Percentiles rank a stretch among this genome's conserved stretches.
Evolutionary conservation across 1,140 invertebrate species (phyloP).

Genomic region (Monomorium pharaonis): DNA sequence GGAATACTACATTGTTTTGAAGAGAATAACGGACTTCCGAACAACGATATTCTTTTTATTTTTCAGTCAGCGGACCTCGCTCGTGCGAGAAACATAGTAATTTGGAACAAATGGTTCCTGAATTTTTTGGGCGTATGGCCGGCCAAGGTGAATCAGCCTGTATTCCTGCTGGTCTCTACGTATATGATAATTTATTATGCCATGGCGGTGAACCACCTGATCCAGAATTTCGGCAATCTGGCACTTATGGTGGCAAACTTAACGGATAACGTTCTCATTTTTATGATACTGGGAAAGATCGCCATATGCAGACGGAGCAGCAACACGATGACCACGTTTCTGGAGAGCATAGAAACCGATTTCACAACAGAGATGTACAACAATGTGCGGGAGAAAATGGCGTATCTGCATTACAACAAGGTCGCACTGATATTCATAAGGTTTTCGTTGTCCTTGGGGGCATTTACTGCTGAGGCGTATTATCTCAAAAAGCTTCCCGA

Average conservation of each 20-base stretch:
- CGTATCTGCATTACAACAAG: slow-evolving; percentile 13
- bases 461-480: background rate
- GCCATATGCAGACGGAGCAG: background rate
- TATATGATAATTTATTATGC: slow-evolving; percentile 26
- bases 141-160: background rate
- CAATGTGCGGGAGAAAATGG: background rate
- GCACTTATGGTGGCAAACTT: slow-evolving; percentile 35
- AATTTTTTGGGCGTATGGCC: slow-evolving; percentile 45
- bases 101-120: slow-evolving; percentile 48
- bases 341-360: background rate
- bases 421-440: background rate
- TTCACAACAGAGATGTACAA: background rate
- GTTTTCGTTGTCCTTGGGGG: background rate
- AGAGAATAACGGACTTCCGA: too few species aligned
- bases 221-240: background rate
- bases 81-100: slow-evolving; percentile 1
- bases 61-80: background rate
- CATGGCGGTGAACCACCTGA: slow-evolving; percentile 17
- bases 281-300: slow-evolving; percentile 22
- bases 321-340: background rate
- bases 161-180: background rate
- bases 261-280: background rate
- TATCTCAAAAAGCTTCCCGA: background rate
- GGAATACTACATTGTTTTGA: too few species aligned
- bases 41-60: background rate